Evolutionary conservation across 2,888 invertebrate species (phyloP).

Genomic region (Sminthurides aquaticus): DNA sequence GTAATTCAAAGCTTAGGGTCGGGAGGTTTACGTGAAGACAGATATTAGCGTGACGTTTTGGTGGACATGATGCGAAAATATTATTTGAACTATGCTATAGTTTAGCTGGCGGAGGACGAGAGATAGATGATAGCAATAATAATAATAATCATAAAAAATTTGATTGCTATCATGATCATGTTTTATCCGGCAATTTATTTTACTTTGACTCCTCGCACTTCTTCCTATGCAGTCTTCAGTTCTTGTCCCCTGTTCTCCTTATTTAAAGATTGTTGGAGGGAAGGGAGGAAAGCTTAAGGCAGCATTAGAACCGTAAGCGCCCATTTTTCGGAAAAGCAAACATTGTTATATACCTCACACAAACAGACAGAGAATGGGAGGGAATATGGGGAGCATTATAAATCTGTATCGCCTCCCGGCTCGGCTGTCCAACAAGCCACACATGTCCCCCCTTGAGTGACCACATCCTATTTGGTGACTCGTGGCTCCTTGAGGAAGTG

Average conservation of each 20-base stretch:
- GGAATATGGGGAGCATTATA: too few relatives aligned
- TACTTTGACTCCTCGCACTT: conserved; percentile 22
- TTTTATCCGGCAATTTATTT: conserved; percentile 36
- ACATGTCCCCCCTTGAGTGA: too few relatives aligned
- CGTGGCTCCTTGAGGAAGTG: too few relatives aligned
- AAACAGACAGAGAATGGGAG: too few relatives aligned
- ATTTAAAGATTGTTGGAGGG: too few relatives aligned
- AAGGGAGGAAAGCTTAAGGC: too few relatives aligned
- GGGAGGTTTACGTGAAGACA: conserved; percentile 11
- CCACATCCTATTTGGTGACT: neutral
- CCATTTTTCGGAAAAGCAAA: too few relatives aligned
- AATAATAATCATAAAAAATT: conserved; percentile 25
- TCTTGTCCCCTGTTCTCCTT: neutral
- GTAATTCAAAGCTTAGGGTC: conserved; percentile 16
- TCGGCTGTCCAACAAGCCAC: neutral
- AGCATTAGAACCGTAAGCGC: too few relatives aligned
- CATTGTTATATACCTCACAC: too few relatives aligned
- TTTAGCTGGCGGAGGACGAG: conserved; percentile 3
- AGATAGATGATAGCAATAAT: conserved; percentile 7
- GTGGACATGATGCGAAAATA: conserved; percentile 38
- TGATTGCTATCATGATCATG: conserved; percentile 40
- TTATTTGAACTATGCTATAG: conserved; percentile 11
- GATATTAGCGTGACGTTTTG: conserved; percentile 42
- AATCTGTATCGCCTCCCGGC: conserved; percentile 1
- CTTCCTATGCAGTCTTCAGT: neutral